Percentiles rank a stretch among this genome's conserved stretches.
Evolutionary conservation across 2,888 invertebrate genomes (phyloP).

Genomic region (Campoletis raptor): DNA sequence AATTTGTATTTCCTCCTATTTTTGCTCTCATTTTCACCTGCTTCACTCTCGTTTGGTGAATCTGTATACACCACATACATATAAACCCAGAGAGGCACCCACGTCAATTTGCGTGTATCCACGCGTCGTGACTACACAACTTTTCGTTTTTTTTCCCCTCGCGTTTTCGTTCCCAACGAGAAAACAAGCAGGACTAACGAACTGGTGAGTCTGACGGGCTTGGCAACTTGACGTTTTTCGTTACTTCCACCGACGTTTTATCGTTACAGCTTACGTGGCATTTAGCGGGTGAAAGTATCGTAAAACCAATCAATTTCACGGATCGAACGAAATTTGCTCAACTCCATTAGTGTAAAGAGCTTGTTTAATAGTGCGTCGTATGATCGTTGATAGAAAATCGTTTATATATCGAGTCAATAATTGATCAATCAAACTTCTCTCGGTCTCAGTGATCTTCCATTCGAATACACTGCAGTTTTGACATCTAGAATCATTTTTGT

Average conservation of each 20-base stretch:
- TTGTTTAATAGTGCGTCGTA: background rate
- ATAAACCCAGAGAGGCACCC: slow-evolving; percentile 12
- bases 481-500: background rate
- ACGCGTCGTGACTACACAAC: slow-evolving; percentile 39
- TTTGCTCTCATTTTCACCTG: slow-evolving; percentile 36
- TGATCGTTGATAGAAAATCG: background rate
- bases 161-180: slow-evolving; percentile 37
- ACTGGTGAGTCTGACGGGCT: slow-evolving; percentile 53
- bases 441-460: background rate
- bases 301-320: slow-evolving; percentile 32
- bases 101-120: slow-evolving; percentile 57
- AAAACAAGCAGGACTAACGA: slow-evolving; percentile 67
- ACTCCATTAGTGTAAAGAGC: slow-evolving; percentile 2
- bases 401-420: background rate
- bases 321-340: background rate
- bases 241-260: slow-evolving; percentile 36
- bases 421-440: background rate
- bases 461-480: background rate
- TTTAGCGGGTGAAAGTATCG: slow-evolving; percentile 10
- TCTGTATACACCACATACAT: slow-evolving; percentile 17
- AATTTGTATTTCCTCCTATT: slow-evolving; percentile 51
- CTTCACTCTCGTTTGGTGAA: slow-evolving; percentile 49
- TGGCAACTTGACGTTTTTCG: slow-evolving; percentile 57
- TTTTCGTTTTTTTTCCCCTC: slow-evolving; percentile 24
- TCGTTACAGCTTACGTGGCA: slow-evolving; percentile 20